Evolutionary conservation across 2,797 vertebrate species (phyloP).

Genomic region (Decapterus maruadsi): DNA sequence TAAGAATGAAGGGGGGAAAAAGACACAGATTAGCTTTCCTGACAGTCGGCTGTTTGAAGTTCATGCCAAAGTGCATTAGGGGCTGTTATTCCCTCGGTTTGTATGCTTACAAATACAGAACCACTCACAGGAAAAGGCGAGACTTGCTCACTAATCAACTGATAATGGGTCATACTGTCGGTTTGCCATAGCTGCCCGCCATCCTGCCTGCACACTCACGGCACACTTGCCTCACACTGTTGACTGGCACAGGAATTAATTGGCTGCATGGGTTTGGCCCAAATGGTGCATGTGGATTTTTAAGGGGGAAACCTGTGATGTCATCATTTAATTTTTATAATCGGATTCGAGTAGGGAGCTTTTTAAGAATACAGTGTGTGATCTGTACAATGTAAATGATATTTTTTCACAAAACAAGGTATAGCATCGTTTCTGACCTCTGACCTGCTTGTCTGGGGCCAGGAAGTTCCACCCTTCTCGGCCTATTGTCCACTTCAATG

Average conservation of each 20-base stretch:
- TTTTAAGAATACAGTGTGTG: background rate
- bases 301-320: background rate
- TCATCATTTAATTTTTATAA: slow-evolving; percentile 9
- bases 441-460: slow-evolving; percentile 82
- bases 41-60: slow-evolving; percentile 86
- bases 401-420: slow-evolving; percentile 54
- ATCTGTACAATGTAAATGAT: background rate
- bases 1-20: slow-evolving; percentile 84
- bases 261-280: background rate
- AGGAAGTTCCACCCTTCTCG: slow-evolving; percentile 87
- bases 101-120: slow-evolving; percentile 76
- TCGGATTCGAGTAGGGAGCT: background rate
- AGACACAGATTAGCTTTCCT: slow-evolving; percentile 86
- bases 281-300: background rate
- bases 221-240: slow-evolving; percentile 84
- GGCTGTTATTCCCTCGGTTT: slow-evolving; percentile 81
- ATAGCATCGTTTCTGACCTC: slow-evolving; percentile 76
- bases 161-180: slow-evolving; percentile 84
- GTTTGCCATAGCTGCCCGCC: slow-evolving; percentile 68
- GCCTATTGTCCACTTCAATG: slow-evolving; percentile 81
- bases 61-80: slow-evolving; percentile 87
- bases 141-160: slow-evolving; percentile 87
- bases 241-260: slow-evolving; percentile 30
- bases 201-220: slow-evolving; percentile 79
- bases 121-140: slow-evolving; percentile 88